Evolutionary conservation across 2,113 vertebrate species (phyloP).

Genomic region (Scolopax mira): DNA sequence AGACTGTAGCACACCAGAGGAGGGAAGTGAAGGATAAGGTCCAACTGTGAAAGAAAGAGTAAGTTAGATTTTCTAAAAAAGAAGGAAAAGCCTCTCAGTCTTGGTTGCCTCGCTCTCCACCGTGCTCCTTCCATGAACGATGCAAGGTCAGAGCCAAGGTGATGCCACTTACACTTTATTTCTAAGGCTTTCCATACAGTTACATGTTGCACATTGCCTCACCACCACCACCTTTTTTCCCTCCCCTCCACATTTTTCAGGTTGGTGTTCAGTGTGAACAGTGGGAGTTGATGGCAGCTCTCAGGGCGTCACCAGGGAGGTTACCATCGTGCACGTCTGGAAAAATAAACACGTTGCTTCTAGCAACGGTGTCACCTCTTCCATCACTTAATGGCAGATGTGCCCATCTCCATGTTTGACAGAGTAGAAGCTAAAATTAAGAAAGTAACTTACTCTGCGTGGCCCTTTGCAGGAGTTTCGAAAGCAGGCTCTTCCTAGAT

Average conservation of each 20-base stretch:
- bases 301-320: neutral
- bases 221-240: neutral
- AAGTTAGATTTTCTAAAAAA: neutral
- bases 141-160: neutral
- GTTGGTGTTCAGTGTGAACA: neutral
- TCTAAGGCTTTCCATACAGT: neutral
- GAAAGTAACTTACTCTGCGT: neutral
- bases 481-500: neutral
- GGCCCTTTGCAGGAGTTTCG: neutral
- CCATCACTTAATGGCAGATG: neutral
- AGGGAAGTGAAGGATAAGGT: neutral
- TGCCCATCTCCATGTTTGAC: neutral
- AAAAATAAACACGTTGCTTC: neutral
- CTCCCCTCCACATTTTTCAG: neutral
- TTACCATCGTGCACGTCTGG: neutral
- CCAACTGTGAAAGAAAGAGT: neutral
- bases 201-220: neutral
- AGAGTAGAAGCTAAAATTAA: neutral
- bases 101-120: neutral
- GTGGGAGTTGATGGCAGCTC: neutral
- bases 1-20: neutral
- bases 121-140: neutral
- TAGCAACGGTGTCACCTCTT: neutral
- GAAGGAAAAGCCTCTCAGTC: neutral
- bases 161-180: neutral